A percentile compares a stretch with the other conserved stretches of the same genome.
Evolutionary conservation across 2,888 invertebrate species (phyloP).

Genomic region (Polydrusus pterygomalis): DNA sequence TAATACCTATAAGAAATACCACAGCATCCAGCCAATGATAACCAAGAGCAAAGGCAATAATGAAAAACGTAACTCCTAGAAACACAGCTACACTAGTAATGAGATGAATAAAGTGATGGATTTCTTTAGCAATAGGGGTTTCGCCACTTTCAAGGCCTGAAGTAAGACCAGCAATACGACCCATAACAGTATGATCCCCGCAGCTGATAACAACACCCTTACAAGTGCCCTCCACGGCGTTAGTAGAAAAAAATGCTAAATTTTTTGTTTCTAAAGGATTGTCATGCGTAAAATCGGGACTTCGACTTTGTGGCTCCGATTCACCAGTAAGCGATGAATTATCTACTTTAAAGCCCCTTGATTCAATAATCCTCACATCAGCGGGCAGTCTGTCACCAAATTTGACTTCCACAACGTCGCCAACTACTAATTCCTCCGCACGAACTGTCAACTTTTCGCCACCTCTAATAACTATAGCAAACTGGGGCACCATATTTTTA

Average conservation of each 20-base stretch:
- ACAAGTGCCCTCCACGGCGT: slow-evolving; percentile 93
- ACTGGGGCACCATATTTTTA: slow-evolving; percentile 98
- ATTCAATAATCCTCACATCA: slow-evolving; percentile 95
- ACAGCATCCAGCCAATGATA: slow-evolving; percentile 99
- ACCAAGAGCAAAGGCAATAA: slow-evolving; percentile 97
- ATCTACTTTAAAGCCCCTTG: slow-evolving; percentile 96
- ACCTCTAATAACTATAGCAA: slow-evolving; percentile 95
- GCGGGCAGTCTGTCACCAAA: slow-evolving; percentile 99
- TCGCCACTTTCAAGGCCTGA: slow-evolving; percentile 96
- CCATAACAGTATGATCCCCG: slow-evolving; percentile 97
- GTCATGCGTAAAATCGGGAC: slow-evolving; percentile 92
- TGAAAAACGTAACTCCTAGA: slow-evolving; percentile 96
- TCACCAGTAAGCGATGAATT: slow-evolving; percentile 97
- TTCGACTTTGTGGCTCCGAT: slow-evolving; percentile 95
- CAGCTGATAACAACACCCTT: slow-evolving; percentile 96
- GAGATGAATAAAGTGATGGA: slow-evolving; percentile 98
- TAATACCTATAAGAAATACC: slow-evolving; percentile 99
- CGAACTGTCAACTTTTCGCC: slow-evolving; percentile 94
- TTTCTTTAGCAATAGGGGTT: slow-evolving; percentile 99
- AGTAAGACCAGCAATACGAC: slow-evolving; percentile 94
- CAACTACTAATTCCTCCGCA: slow-evolving; percentile 96
- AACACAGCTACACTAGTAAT: slow-evolving; percentile 98
- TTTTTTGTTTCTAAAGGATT: slow-evolving; percentile 97
- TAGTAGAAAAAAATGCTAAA: slow-evolving; percentile 96
- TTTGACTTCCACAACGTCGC: slow-evolving; percentile 99